Evolutionary conservation across 2,113 vertebrate genomes (phyloP).

Genomic region (Laterallus jamaicensis): DNA sequence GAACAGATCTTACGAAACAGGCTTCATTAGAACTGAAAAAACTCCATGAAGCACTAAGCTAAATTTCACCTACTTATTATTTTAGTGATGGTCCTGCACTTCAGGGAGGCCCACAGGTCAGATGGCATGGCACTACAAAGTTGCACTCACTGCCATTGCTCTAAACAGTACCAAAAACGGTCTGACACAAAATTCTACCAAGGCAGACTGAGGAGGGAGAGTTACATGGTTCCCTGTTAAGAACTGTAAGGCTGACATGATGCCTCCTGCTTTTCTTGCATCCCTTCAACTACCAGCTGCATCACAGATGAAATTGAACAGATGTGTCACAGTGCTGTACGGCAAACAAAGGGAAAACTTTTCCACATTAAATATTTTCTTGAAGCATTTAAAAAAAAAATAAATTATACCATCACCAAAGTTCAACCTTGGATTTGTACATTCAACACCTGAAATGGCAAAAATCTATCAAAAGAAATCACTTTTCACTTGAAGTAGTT

Average conservation of each 20-base stretch:
- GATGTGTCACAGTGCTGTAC: background rate
- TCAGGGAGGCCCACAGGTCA: background rate
- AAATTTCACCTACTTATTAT: background rate
- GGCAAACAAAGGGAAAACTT: slow-evolving; percentile 21
- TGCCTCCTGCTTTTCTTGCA: background rate
- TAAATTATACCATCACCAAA: background rate
- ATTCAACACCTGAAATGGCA: slow-evolving; percentile 34
- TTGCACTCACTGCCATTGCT: background rate
- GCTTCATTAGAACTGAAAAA: background rate
- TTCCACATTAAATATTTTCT: background rate
- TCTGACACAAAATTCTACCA: background rate
- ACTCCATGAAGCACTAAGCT: background rate
- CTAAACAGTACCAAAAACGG: background rate
- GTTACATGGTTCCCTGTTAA: background rate
- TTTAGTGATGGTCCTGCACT: background rate
- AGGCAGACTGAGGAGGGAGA: background rate
- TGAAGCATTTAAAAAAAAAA: background rate
- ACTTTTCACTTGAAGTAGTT: slow-evolving; percentile 31
- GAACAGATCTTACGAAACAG: background rate
- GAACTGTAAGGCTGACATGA: background rate
- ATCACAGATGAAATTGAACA: background rate
- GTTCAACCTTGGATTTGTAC: slow-evolving; percentile 33
- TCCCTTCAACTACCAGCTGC: background rate
- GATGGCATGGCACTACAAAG: background rate
- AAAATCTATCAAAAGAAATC: slow-evolving; percentile 39